A percentile compares a stretch with the other conserved stretches of the same genome.
Evolutionary conservation across 92 coral and sea anemone species (phyloP).

Genomic region (Muricea muricata): DNA sequence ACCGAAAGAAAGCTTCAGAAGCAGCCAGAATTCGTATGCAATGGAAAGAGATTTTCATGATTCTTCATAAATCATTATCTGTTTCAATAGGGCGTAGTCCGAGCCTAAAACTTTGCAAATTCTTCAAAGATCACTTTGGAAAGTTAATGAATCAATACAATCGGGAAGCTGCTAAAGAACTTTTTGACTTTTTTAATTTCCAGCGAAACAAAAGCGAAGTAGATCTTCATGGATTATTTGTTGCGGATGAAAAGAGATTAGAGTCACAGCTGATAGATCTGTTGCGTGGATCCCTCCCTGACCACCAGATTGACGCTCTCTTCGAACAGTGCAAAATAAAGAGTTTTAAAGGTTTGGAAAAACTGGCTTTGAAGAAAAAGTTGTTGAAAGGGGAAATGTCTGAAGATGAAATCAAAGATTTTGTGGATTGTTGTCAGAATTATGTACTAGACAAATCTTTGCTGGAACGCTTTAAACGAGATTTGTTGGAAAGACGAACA

Average conservation of each 20-base stretch:
- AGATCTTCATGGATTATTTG: slow-evolving; percentile 65
- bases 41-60: slow-evolving; percentile 42
- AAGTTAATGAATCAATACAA: slow-evolving; percentile 40
- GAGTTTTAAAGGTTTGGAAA: neutral
- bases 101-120: neutral
- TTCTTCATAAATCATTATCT: neutral
- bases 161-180: slow-evolving; percentile 24
- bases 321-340: neutral
- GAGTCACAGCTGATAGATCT: neutral
- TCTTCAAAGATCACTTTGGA: slow-evolving; percentile 31
- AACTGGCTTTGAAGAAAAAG: neutral
- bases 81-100: neutral
- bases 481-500: neutral
- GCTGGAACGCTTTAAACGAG: neutral
- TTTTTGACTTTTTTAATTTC: slow-evolving; percentile 54
- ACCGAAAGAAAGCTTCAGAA: slow-evolving; percentile 53
- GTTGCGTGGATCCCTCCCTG: neutral
- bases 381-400: neutral
- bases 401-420: neutral
- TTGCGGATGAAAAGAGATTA: slow-evolving; percentile 33
- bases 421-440: neutral
- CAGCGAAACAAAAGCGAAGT: slow-evolving; percentile 46
- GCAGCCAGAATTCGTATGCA: neutral
- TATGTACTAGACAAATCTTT: neutral
- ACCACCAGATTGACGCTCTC: neutral